phyloP scores from a whole-genome alignment of 2,797 vertebrate species.

The Pantherophis alleghaniensis region DNA sequence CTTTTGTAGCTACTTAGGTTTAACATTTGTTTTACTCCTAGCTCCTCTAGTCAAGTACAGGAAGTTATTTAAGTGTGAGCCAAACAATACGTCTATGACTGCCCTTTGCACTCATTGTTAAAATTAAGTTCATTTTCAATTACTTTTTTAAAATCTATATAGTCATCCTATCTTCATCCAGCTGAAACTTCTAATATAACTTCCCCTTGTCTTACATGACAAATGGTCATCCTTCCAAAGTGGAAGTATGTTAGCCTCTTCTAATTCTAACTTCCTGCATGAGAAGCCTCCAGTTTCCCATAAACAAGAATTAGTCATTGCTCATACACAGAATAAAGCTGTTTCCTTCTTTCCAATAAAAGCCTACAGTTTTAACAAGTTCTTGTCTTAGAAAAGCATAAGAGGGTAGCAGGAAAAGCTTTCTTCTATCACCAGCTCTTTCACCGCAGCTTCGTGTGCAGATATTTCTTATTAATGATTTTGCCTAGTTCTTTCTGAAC shows the following conservation, averaged over 20 bases:
- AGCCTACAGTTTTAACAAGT: background rate
- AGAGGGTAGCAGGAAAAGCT: background rate
- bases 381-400: background rate
- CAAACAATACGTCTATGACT: conserved; percentile 4
- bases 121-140: conserved; percentile 18
- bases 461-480: background rate
- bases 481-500: background rate
- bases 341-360: conserved; percentile 19
- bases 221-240: conserved; percentile 20
- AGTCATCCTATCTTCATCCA: conserved; percentile 1
- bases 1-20: background rate
- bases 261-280: conserved; percentile 19
- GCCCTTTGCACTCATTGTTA: conserved; percentile 11
- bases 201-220: conserved; percentile 32
- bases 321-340: conserved; percentile 24
- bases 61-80: conserved; percentile 22
- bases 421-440: background rate
- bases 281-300: conserved; percentile 10
- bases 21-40: background rate
- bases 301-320: conserved; percentile 28
- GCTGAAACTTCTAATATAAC: conserved; percentile 24
- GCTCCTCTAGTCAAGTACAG: background rate
- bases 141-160: background rate
- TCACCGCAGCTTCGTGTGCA: background rate
- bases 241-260: conserved; percentile 29